Conservation (phyloP, 2,888 invertebrate genomes). For the Sinohyriopsis cumingii region DNA sequence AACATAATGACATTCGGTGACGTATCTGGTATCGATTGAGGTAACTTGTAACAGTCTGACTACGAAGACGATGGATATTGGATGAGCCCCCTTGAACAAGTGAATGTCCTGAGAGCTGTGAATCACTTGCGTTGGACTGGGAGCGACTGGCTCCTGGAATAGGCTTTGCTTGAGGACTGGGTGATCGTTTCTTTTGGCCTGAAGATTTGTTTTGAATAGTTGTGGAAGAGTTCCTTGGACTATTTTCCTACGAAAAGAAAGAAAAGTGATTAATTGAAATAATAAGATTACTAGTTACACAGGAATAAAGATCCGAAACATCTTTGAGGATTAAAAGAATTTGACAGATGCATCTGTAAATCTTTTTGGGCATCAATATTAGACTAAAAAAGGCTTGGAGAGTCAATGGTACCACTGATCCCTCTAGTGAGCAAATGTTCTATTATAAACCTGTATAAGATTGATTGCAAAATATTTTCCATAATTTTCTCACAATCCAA, state of each 20-base stretch:
- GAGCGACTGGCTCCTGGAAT: constrained; percentile 23
- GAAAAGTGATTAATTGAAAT: too few species aligned
- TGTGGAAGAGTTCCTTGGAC: constrained; percentile 12
- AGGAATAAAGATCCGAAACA: too few species aligned
- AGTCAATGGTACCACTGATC: too few species aligned
- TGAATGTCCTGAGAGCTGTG: constrained; percentile 46
- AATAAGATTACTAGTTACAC: too few species aligned
- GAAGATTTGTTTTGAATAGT: background rate
- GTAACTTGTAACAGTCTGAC: constrained; percentile 53
- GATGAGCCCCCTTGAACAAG: constrained; percentile 13
- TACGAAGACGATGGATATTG: constrained; percentile 33
- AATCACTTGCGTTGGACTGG: constrained; percentile 51
- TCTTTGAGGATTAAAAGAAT: too few species aligned
- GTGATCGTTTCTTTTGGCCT: constrained; percentile 23
- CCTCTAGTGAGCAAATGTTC: too few species aligned
- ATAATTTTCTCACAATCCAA: too few species aligned
- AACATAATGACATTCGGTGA: constrained; percentile 56
- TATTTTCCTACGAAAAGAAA: constrained; percentile 8
- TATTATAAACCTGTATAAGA: too few species aligned
- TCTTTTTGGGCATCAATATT: too few species aligned
- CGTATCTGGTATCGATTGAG: constrained; percentile 59
- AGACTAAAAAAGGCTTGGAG: too few species aligned
- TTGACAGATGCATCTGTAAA: too few species aligned
- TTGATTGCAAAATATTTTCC: too few species aligned
- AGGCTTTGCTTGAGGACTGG: constrained; percentile 28